Base-by-base conservation (phyloP, 2,888 invertebrate species). In the Cryptus armator region DNA sequence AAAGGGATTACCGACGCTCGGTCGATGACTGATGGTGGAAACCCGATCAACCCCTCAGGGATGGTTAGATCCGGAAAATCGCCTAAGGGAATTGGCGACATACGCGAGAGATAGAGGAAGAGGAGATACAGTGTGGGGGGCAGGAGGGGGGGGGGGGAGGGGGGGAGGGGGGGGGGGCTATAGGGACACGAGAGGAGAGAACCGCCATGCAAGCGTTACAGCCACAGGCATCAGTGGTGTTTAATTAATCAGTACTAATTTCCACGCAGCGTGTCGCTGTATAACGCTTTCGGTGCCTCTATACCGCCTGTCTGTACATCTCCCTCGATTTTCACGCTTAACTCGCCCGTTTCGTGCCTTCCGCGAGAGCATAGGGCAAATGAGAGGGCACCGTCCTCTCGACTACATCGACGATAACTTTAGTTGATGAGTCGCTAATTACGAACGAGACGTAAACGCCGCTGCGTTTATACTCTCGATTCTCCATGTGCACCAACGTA, bases 241-340 rank as follows among this genome's bases (percentile, higher is more conserved):
- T 78, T 81, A 81, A 84, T 84, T 84, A 84, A 84, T 84, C 84
- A 84, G 78, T 78, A 81, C 77, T 74, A 84, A 84, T 84, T 84
- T 84, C 74, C 62, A 51, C 70, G 14, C 29, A 64, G 66, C 48
- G 46, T 67, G 44, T 19, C 59, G n/a, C 53, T 46, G 51, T 14
- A 67, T 44, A 24, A 68, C 46, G 43, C 24, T 43, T 37, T 37
- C 68, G 46, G 53, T 9, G 29, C 62, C 37, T 68, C 32, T 62
- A 62, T 29, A 53, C 14, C 32, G 51, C 24, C 29, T 68, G 68
- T 68, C 10, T 48, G 29, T n/a, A 2, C 32, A 10, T 37, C 67
- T 66, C 67, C 24, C 71, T 68, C 81, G 67, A 19, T 37, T 68
- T 46, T 44, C 80, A 16, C 16, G 67, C 59, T 24, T 70, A 43